These are phyloP conservation scores for Automeris io DNA, from an alignment of 2,888 invertebrate genomes.

Conservation along the genomic window DNA sequence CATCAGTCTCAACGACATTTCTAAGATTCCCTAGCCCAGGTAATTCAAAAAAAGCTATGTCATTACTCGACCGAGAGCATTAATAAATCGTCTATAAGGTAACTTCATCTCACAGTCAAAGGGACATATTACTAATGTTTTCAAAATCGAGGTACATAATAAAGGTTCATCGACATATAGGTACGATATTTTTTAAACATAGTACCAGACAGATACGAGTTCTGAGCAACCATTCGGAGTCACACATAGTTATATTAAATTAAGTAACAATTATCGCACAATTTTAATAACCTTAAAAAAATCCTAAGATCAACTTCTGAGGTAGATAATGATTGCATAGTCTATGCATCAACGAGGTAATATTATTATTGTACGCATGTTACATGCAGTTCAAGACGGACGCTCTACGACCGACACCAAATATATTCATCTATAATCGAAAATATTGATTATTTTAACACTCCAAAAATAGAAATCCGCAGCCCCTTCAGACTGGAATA, in stretches of 20 bases:
- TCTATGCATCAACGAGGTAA: conserved; percentile 72
- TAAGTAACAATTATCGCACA: conserved; percentile 75
- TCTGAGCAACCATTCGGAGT: conserved; percentile 66
- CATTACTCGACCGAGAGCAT: conserved; percentile 56
- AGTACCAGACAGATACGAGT: conserved; percentile 54
- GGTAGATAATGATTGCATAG: conserved; percentile 71
- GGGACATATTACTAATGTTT: conserved; percentile 48
- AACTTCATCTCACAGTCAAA: conserved; percentile 71
- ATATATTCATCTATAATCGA: no score
- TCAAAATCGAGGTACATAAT: conserved; percentile 48
- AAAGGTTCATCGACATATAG: conserved; percentile 35
- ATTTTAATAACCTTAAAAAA: conserved; percentile 62
- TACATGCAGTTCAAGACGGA: conserved; percentile 34
- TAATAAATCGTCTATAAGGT: conserved; percentile 63
- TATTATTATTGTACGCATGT: conserved; percentile 62
- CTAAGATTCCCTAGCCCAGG: conserved; percentile 63
- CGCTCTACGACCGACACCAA: no score
- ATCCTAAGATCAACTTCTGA: conserved; percentile 75
- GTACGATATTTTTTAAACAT: conserved; percentile 58
- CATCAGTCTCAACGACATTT: conserved; percentile 71
- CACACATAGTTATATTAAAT: conserved; percentile 64
- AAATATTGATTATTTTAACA: no score
- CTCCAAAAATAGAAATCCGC: no score
- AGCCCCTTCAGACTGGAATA: no score
- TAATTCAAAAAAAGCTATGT: conserved; percentile 60